Evolutionary conservation across 2,888 invertebrate genomes (phyloP), one percentile per base, ranked within the genome.

Genomic region (Coecobrya sp.): DNA sequence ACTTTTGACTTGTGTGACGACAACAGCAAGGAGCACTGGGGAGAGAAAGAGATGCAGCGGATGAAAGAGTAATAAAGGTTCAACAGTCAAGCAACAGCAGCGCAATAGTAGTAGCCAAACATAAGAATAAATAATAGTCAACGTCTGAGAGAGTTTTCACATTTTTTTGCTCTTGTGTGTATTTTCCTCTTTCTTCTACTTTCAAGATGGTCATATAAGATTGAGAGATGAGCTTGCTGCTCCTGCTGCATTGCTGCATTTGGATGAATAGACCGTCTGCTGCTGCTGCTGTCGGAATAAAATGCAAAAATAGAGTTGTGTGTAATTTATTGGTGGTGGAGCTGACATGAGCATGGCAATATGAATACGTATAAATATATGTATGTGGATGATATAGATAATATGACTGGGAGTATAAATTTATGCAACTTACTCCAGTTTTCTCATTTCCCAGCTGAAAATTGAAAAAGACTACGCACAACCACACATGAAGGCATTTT

Each of bases 211-310:
- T 82, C 30, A 16, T 42, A n/a, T 1, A 7, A 79, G 52, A 55
- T 79, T 52, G 79, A 30, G 59, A 81, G 81, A 81, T 55, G 55
- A 81, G 30, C 55, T n/a, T n/a, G n/a, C n/a, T 55, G 52, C 76
- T 73, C 1, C 59, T 62, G 62, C 65, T 16, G 49, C 49, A 52
- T 13, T 79, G 52, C 79, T 16, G 79, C 79, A 49, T 36, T 19
- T 7, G 13, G 52, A 27, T 73, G 79, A 49, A 52, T 36, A 16
- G 36, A 4, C n/a, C 73, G 73, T 36, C 73, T 73, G 42, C n/a
- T 73, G 42, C 73, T 36, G 27, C n/a, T n/a, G n/a, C 68, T 68
- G 27, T 68, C 30, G 59, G 19, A 68, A 16, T 68, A 68, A 27
- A 30, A 36, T 36, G 36, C 36, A 68, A 27, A 13, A 36, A 68